Evolutionary conservation across 2,888 invertebrate genomes (phyloP).

Genomic region (Athrips mouffetella): DNA sequence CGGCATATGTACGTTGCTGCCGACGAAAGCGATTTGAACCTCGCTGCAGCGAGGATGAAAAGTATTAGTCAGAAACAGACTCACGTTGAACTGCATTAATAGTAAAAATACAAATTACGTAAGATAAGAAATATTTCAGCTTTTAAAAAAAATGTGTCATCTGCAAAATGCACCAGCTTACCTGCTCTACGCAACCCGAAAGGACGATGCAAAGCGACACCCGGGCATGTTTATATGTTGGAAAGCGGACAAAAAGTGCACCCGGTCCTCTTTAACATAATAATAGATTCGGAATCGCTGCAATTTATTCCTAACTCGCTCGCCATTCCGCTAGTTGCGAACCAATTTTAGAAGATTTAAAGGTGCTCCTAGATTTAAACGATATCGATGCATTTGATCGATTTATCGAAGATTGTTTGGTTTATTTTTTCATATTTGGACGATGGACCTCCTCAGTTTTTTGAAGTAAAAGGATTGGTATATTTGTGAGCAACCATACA

Average conservation of each 20-base stretch:
- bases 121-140: too few species aligned
- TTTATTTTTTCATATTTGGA: too few species aligned
- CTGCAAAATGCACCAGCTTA: neutral
- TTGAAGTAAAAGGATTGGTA: too few species aligned
- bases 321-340: constrained; percentile 20
- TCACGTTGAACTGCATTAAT: too few species aligned
- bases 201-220: constrained; percentile 44
- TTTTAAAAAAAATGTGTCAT: neutral
- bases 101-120: too few species aligned
- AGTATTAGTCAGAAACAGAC: neutral
- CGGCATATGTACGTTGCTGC: too few species aligned
- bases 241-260: constrained; percentile 58
- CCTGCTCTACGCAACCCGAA: neutral
- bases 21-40: too few species aligned
- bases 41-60: neutral
- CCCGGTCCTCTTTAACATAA: constrained; percentile 58
- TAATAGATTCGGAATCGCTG: constrained; percentile 59
- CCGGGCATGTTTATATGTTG: constrained; percentile 58
- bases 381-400: neutral
- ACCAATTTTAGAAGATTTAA: constrained; percentile 11
- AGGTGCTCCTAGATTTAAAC: neutral
- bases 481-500: too few species aligned
- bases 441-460: too few species aligned
- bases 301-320: constrained; percentile 56
- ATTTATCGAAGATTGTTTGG: too few species aligned